phyloP scores from a whole-genome alignment of 2,888 invertebrate species.

The Hecatera dysodea region DNA sequence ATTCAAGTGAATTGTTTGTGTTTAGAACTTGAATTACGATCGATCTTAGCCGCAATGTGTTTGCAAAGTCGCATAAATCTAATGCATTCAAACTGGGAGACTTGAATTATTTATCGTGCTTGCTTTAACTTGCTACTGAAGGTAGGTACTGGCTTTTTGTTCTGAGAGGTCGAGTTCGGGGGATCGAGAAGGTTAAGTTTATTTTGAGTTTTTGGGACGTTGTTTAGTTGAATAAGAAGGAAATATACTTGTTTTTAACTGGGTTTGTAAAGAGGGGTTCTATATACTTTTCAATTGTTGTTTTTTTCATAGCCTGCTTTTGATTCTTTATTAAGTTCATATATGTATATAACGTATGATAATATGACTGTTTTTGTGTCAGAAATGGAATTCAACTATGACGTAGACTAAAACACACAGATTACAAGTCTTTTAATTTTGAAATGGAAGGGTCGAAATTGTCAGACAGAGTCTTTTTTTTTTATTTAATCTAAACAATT shows the following conservation, averaged over 20 bases:
- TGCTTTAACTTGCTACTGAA: slow-evolving; percentile 45
- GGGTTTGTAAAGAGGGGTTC: background rate
- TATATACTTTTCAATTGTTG: too few relatives aligned
- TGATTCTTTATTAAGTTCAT: too few relatives aligned
- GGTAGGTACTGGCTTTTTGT: slow-evolving; percentile 43
- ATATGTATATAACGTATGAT: too few relatives aligned
- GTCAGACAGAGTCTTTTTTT: too few relatives aligned
- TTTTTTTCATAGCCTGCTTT: too few relatives aligned
- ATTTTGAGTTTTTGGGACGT: background rate
- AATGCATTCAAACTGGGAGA: slow-evolving; percentile 63
- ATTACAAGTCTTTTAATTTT: too few relatives aligned
- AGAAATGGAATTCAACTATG: too few relatives aligned
- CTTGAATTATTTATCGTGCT: slow-evolving; percentile 66
- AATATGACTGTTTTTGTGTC: too few relatives aligned
- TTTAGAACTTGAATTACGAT: slow-evolving; percentile 64
- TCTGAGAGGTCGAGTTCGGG: slow-evolving; percentile 16
- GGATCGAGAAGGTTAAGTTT: slow-evolving; percentile 2
- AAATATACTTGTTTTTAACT: background rate
- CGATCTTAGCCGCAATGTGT: slow-evolving; percentile 65
- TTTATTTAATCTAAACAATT: too few relatives aligned
- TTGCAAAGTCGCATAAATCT: too few relatives aligned
- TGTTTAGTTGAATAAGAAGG: slow-evolving; percentile 1
- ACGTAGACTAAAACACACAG: too few relatives aligned
- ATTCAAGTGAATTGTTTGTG: slow-evolving; percentile 65
- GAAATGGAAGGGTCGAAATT: too few relatives aligned